These are phyloP conservation scores for Ruditapes philippinarum DNA, from an alignment of 1,140 invertebrate genomes.

Conservation along the genomic window DNA sequence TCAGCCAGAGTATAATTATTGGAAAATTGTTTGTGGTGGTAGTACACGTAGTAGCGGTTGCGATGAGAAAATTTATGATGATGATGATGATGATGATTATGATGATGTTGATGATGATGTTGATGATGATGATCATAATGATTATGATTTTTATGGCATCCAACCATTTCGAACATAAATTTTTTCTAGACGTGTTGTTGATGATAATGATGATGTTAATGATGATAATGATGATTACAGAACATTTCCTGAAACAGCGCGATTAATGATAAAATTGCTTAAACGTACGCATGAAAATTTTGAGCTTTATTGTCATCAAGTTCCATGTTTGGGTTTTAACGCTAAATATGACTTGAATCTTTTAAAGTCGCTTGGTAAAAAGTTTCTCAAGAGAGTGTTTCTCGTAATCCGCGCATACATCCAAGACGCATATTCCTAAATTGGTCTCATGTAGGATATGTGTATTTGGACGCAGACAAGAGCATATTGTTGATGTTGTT, in stretches of 20 bases:
- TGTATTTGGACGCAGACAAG: no score
- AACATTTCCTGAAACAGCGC: neutral
- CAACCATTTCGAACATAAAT: neutral
- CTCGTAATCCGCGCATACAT: no score
- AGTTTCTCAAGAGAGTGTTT: no score
- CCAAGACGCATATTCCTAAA: no score
- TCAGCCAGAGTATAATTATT: neutral
- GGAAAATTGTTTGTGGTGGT: neutral
- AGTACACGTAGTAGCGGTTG: neutral
- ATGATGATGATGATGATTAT: no score
- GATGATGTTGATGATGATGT: no score
- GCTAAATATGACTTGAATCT: conserved; percentile 45
- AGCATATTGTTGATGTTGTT: no score
- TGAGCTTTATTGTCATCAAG: conserved; percentile 22
- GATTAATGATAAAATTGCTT: neutral
- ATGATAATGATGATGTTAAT: conserved; percentile 5
- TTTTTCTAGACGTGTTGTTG: no score
- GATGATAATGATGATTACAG: neutral
- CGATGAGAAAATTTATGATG: neutral
- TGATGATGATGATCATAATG: no score
- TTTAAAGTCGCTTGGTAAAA: no score
- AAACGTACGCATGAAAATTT: conserved; percentile 19
- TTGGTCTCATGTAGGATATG: no score
- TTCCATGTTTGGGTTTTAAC: conserved; percentile 35
- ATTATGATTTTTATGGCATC: neutral